Base-by-base conservation (phyloP, 1,140 invertebrate species). In the Drosophila grimshawi region DNA sequence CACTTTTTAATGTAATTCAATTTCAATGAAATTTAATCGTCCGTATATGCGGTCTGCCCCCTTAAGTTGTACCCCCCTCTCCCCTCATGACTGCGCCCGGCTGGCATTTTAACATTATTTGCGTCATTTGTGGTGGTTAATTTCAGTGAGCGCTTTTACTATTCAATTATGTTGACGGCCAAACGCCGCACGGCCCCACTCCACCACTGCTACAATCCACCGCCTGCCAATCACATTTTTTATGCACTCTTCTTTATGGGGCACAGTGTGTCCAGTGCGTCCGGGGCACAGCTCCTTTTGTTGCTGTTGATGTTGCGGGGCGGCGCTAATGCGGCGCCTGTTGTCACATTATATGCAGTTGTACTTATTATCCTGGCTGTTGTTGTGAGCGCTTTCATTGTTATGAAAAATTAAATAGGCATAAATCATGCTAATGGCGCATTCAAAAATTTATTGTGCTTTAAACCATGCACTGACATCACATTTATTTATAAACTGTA, bases 341-440 rank as follows among this genome's bases (percentile, higher is more conserved):
- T 80, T 88, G 85, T 88, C 83, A 80, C 74, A 78, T 75, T 76
- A 57, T 72, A 46, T 66, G 39, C 61, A 53, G 81, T 77, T 83
- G 61, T 72, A 59, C 66, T 53, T 65, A 60, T 65, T 68, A 49
- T 68, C 35, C 33, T 60, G 41, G 61, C 52, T 37, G 35, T 51
- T 59, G 60, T 57, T 46, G 61, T 27, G 39, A 6, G 49, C n/a
- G 19, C 37, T 75, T 80, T 70, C 80, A 85, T 89, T 89, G 85
- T 89, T 89, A 89, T 89, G 80, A 89, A 90, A 90, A 90, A 90
- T 90, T 90, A 90, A 90, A 90, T 90, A 83, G 86, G 78, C 86
- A 90, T 90, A 90, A 90, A 90, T 90, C 86, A 90, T 90, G 86
- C 86, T 90, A 90, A 90, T 90, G 86, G 86, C 78, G 86, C 86